Conservation (phyloP, 2,888 invertebrate species). For the Pedicia rivosa region DNA sequence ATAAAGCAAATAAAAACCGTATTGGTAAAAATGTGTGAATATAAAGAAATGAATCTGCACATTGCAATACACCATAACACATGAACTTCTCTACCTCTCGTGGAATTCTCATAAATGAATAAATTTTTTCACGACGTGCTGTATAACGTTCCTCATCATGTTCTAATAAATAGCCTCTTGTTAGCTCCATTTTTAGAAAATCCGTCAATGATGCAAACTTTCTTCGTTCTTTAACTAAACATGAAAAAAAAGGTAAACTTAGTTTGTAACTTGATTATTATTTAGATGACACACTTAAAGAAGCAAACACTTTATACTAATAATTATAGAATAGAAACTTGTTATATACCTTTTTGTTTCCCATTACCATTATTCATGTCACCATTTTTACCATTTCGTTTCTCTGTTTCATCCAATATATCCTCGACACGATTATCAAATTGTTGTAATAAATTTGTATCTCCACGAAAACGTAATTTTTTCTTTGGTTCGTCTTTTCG, state of each 20-base stretch:
- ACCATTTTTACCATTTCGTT: constrained; percentile 12
- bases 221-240: too few relatives aligned
- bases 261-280: too few relatives aligned
- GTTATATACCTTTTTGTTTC: constrained; percentile 1
- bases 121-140: constrained; percentile 86
- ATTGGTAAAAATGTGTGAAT: constrained; percentile 95
- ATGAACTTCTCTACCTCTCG: constrained; percentile 84
- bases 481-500: constrained; percentile 22
- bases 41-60: constrained; percentile 93
- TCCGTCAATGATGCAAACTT: constrained; percentile 36
- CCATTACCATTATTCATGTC: constrained; percentile 7
- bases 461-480: constrained; percentile 33
- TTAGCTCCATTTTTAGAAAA: constrained; percentile 75
- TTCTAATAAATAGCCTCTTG: constrained; percentile 83
- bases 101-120: constrained; percentile 93
- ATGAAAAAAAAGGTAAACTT: too few relatives aligned
- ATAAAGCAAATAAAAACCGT: constrained; percentile 73
- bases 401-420: constrained; percentile 16
- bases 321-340: not conserved
- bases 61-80: constrained; percentile 87
- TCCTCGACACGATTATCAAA: constrained; percentile 18
- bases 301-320: not conserved
- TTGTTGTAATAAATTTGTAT: constrained; percentile 23
- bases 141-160: constrained; percentile 91
- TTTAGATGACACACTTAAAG: too few relatives aligned